Base-by-base conservation (phyloP, 1,140 invertebrate species). In the Portunus trituberculatus region DNA sequence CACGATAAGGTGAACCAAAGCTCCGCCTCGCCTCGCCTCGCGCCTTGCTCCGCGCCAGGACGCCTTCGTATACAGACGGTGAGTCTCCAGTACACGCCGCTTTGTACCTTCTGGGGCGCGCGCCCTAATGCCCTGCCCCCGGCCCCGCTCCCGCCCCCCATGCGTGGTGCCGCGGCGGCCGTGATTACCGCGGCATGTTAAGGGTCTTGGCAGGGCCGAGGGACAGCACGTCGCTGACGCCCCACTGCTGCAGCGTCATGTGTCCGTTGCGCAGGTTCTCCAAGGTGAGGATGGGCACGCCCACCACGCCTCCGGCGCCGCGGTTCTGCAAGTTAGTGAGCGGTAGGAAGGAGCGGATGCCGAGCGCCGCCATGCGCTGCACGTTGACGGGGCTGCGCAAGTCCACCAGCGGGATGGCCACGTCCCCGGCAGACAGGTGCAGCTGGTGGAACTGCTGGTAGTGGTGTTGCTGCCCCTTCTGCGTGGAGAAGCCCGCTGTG, bases 261-360 rank as follows among this genome's bases (percentile, higher is more conserved):
- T 96, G 96, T 48, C 98, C 97, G 96, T 98, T 98, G 93, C 98
- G 97, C 83, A 97, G 97, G 96, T 97, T 97, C 96, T 98, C 98
- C 28, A 98, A 97, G 20, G 98, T 98, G 88, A 98, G 97, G n/a
- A 98, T 98, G 0, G 98, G 98, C 86, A 98, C 97, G 25, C 98
- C 98, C 95, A 98, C 98, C 82, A 97, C 97, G 14, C 98, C 98
- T 12, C 93, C 95, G 82, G 97, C 97, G 0, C 97, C 96, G 95
- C 97, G 97, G 93, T 97, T 97, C 94, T 97, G 97, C 16, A 98
- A 96, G 96, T 98, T 98, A 0, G 98, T 98, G 88, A 98, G 97
- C 3, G 98, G 98, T 96, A 98, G 98, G 96, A 98, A 98, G 97
- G 98, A 98, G 95, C 98, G 97, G 96, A 98, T 98, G 86, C 98